A percentile compares a stretch with the other conserved stretches of the same genome.
Evolutionary conservation across 2,113 vertebrate genomes (phyloP).

Genomic region (Leptodactylus fuscus): DNA sequence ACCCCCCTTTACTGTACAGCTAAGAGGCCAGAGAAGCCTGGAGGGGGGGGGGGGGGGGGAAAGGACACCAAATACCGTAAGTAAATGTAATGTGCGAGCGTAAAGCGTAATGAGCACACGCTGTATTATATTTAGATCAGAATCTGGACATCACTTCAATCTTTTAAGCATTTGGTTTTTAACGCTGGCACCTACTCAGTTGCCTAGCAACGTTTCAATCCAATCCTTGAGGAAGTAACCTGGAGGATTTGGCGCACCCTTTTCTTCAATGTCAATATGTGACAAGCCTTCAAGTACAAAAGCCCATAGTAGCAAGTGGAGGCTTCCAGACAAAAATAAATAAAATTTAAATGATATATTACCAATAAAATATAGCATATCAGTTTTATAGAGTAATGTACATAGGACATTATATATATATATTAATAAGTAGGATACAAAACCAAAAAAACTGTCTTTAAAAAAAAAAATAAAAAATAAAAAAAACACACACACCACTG

Average conservation of each 20-base stretch:
- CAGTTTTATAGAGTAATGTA: too few relatives aligned
- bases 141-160: slow-evolving; percentile 8
- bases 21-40: background rate
- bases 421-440: too few relatives aligned
- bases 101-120: background rate
- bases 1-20: too few relatives aligned
- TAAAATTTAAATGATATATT: too few relatives aligned
- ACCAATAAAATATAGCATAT: too few relatives aligned
- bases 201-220: slow-evolving; percentile 26
- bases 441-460: too few relatives aligned
- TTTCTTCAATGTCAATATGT: slow-evolving; percentile 10
- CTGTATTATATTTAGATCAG: background rate
- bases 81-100: background rate
- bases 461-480: too few relatives aligned
- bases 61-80: background rate
- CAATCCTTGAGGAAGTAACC: slow-evolving; percentile 19
- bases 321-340: background rate
- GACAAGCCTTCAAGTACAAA: background rate
- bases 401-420: too few relatives aligned
- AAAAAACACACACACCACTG: too few relatives aligned
- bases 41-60: background rate
- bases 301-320: background rate
- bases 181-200: slow-evolving; percentile 11
- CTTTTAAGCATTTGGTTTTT: slow-evolving; percentile 29
- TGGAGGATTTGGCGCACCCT: slow-evolving; percentile 18